Conservation (phyloP, 1,140 invertebrate species). For the Drosophila pachea region DNA sequence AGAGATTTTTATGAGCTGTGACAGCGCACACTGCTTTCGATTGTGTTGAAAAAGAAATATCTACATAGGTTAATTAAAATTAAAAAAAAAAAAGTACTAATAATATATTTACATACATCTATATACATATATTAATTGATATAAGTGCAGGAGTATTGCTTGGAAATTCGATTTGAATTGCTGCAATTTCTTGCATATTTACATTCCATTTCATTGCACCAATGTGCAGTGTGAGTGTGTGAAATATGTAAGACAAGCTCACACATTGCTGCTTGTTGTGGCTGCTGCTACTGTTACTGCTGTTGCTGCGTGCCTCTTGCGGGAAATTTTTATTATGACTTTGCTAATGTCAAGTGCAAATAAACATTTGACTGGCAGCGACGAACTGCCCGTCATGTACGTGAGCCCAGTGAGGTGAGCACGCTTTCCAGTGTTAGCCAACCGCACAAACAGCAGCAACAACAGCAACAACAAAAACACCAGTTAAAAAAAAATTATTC, state of each 20-base stretch:
- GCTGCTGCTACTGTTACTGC: constrained; percentile 21
- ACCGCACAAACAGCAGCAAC: constrained; percentile 9
- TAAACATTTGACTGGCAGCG: constrained; percentile 59
- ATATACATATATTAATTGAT: background rate
- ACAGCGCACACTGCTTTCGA: constrained; percentile 33
- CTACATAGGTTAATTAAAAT: background rate
- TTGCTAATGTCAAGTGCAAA: constrained; percentile 76
- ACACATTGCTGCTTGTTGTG: constrained; percentile 27
- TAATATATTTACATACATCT: background rate
- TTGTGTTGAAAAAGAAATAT: background rate
- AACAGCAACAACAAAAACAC: constrained; percentile 24
- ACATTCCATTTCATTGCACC: constrained; percentile 1
- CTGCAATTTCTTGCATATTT: background rate
- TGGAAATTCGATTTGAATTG: background rate
- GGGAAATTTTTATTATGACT: constrained; percentile 75
- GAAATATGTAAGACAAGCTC: constrained; percentile 26
- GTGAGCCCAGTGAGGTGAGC: constrained; percentile 30
- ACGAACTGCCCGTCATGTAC: constrained; percentile 29
- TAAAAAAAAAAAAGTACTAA: background rate
- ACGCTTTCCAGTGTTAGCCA: constrained; percentile 28
- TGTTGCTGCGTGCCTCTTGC: constrained; percentile 52
- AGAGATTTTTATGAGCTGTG: constrained; percentile 51
- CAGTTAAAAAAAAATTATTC: constrained; percentile 49
- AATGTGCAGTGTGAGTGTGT: constrained; percentile 24
- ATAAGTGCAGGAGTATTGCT: background rate